phyloP scores from a whole-genome alignment of 2,113 vertebrate species.

The Chionis minor region DNA sequence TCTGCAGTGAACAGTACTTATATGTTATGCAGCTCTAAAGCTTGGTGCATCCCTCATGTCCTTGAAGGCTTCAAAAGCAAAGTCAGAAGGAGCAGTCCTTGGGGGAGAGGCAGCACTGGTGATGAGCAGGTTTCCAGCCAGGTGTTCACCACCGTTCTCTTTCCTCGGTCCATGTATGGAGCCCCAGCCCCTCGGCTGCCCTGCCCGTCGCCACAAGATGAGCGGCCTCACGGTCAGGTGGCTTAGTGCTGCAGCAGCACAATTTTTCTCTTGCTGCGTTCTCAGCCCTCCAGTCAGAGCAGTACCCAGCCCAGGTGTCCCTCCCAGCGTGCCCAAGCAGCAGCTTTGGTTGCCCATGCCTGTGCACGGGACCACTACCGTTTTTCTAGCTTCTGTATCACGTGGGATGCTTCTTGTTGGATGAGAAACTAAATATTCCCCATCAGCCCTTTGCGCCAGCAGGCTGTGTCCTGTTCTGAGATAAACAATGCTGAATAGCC shows the following conservation, averaged over 20 bases:
- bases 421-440: neutral
- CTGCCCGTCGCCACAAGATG: neutral
- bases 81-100: neutral
- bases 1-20: neutral
- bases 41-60: neutral
- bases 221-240: neutral
- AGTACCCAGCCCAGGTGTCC: neutral
- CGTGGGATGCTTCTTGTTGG: neutral
- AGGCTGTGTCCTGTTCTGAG: neutral
- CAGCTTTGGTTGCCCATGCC: neutral
- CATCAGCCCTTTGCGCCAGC: neutral
- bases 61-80: neutral
- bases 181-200: neutral
- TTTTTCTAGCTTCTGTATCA: neutral
- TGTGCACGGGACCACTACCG: neutral
- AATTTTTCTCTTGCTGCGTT: neutral
- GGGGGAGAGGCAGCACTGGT: neutral
- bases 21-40: neutral
- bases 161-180: neutral
- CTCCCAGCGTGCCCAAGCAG: accelerated
- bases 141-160: neutral
- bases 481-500: neutral
- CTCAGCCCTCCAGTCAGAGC: neutral
- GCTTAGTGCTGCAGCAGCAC: neutral
- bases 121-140: neutral